phyloP scores from a whole-genome alignment of 2,888 invertebrate species.

The Tenthredo notha region DNA sequence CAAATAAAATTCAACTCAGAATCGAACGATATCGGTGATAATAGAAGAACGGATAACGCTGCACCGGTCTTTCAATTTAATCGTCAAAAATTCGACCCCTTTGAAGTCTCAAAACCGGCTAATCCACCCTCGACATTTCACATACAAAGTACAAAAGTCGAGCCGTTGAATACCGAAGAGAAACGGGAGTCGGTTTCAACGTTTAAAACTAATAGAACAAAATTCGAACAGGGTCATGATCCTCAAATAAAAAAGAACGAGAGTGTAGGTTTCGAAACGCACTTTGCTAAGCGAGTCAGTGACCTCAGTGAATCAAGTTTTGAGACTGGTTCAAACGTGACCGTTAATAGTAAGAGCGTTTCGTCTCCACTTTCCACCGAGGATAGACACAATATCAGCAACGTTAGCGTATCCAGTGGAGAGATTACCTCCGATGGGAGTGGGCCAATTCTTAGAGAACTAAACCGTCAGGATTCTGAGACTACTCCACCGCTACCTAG shows the following conservation, averaged over 20 bases:
- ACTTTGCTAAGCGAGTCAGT: conserved; percentile 65
- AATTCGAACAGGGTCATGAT: conserved; percentile 59
- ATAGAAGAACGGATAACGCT: not conserved
- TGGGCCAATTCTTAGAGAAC: conserved; percentile 58
- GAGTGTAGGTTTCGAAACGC: conserved; percentile 60
- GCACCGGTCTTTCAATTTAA: conserved; percentile 25
- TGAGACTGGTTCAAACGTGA: conserved; percentile 69
- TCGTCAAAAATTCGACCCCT: conserved; percentile 17
- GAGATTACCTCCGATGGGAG: conserved; percentile 66
- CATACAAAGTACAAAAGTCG: conserved; percentile 41
- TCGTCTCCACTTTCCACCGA: conserved; percentile 62
- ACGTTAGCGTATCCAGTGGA: conserved; percentile 74
- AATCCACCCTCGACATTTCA: conserved; percentile 26
- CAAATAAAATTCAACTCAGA: conserved; percentile 17
- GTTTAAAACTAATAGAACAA: conserved; percentile 63
- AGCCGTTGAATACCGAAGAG: conserved; percentile 34
- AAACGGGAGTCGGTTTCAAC: conserved; percentile 59
- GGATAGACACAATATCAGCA: conserved; percentile 70
- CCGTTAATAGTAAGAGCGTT: conserved; percentile 67
- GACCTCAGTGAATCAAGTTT: conserved; percentile 64
- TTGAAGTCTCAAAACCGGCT: not conserved
- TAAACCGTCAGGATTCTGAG: conserved; percentile 64
- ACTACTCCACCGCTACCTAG: conserved; percentile 76
- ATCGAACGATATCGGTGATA: not conserved
- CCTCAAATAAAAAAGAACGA: conserved; percentile 31